Conservation (phyloP, 1,140 invertebrate genomes). For the Zaprionus inermis region DNA sequence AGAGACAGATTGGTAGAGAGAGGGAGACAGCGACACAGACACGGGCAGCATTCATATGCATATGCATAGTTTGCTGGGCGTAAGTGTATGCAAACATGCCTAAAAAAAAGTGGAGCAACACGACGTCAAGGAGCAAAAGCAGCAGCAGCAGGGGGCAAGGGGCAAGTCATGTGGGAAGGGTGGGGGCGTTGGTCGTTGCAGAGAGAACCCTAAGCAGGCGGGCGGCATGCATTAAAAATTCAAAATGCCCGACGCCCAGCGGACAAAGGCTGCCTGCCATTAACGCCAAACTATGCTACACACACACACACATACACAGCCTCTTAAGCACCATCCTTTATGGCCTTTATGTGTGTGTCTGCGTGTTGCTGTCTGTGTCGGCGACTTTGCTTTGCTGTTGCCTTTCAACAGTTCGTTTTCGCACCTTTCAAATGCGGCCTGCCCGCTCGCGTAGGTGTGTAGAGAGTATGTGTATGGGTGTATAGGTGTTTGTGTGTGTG, state of each 20-base stretch:
- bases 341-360: conserved; percentile 26
- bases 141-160: not conserved
- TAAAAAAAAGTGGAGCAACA: conserved; percentile 65
- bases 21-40: conserved; percentile 11
- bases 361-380: conserved; percentile 32
- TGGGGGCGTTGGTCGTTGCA: not conserved
- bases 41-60: conserved; percentile 61
- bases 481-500: conserved; percentile 40
- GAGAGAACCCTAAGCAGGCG: conserved; percentile 61
- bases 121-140: conserved; percentile 13
- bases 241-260: conserved; percentile 74
- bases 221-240: conserved; percentile 74
- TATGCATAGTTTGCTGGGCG: conserved; percentile 76
- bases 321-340: conserved; percentile 40
- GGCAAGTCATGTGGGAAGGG: too few relatives aligned
- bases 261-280: conserved; percentile 68
- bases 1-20: not conserved
- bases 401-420: conserved; percentile 80
- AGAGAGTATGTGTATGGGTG: not conserved
- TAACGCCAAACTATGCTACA: conserved; percentile 61
- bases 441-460: conserved; percentile 26
- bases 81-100: conserved; percentile 80
- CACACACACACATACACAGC: conserved; percentile 27
- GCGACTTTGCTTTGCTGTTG: conserved; percentile 48
- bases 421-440: conserved; percentile 65